Percentiles rank a stretch among this genome's conserved stretches.
Conservation (phyloP, 1,140 invertebrate species). For the Proctacanthus coquilletti region DNA sequence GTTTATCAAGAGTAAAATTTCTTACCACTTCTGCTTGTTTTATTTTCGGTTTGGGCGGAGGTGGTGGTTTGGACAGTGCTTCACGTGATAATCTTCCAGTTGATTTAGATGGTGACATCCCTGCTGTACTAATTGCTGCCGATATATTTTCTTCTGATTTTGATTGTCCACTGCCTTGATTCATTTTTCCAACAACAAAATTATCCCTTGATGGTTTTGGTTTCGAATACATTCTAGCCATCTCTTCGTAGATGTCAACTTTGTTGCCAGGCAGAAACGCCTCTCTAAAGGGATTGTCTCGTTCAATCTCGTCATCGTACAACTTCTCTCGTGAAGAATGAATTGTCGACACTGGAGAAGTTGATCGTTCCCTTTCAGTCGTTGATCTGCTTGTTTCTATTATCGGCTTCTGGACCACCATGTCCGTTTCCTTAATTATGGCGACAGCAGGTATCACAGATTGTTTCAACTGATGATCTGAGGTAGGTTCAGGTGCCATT, state of each 20-base stretch:
- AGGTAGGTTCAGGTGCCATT: too few species aligned
- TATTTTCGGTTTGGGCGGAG: slow-evolving; percentile 21
- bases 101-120: slow-evolving; percentile 17
- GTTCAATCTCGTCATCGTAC: slow-evolving; percentile 21
- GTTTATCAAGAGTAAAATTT: slow-evolving; percentile 22
- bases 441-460: too few species aligned
- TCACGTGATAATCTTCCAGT: slow-evolving; percentile 17
- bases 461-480: too few species aligned
- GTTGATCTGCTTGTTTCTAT: too few species aligned
- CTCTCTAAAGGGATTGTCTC: slow-evolving; percentile 26
- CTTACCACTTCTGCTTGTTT: slow-evolving; percentile 24
- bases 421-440: too few species aligned
- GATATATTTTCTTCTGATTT: slow-evolving; percentile 24
- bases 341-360: too few species aligned
- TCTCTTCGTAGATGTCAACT: slow-evolving; percentile 20
- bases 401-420: too few species aligned
- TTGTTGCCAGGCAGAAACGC: slow-evolving; percentile 5
- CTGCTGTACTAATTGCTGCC: slow-evolving; percentile 19
- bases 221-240: slow-evolving; percentile 20
- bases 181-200: slow-evolving; percentile 16
- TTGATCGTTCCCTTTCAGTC: too few species aligned
- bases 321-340: too few species aligned
- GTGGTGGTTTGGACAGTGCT: slow-evolving; percentile 20
- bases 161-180: slow-evolving; percentile 5
- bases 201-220: slow-evolving; percentile 18